phyloP scores from a whole-genome alignment of 92 coral and sea anemone genomes.

The Palythoa grandiflora region DNA sequence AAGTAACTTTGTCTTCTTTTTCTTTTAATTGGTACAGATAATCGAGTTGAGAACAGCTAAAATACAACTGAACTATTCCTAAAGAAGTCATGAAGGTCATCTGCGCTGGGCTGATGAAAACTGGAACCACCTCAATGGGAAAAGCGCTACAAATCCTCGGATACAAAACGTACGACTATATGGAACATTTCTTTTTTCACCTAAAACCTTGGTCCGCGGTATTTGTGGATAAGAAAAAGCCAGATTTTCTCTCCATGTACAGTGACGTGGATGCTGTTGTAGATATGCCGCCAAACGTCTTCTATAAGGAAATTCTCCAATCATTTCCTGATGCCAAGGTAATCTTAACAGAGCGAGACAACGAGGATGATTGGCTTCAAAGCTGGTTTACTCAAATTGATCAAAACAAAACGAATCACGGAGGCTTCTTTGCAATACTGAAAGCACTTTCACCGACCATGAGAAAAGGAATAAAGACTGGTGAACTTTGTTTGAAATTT shows the following conservation, averaged over 20 bases:
- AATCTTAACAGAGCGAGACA: background rate
- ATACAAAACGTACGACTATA: too few relatives aligned
- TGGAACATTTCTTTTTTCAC: too few relatives aligned
- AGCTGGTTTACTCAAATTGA: background rate
- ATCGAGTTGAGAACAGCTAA: too few relatives aligned
- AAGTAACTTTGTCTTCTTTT: too few relatives aligned
- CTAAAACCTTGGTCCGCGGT: too few relatives aligned
- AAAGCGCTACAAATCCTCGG: too few relatives aligned
- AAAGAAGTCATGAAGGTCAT: too few relatives aligned
- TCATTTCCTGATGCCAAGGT: background rate
- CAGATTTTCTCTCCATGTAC: background rate
- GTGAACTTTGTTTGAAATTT: background rate
- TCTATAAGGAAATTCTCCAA: background rate
- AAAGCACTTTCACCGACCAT: background rate
- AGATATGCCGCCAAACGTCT: background rate
- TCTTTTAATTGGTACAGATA: too few relatives aligned
- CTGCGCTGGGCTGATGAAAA: too few relatives aligned
- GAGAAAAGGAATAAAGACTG: background rate
- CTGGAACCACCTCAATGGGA: too few relatives aligned
- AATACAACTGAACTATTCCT: too few relatives aligned
- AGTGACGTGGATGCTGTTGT: background rate
- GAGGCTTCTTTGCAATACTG: background rate
- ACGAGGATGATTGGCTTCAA: background rate
- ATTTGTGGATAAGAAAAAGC: too few relatives aligned
- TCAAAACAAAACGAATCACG: background rate